Percentiles rank a stretch among this genome's conserved stretches.
Conservation (phyloP, 2,797 vertebrate genomes). For the Enteromius fasciolatus region DNA sequence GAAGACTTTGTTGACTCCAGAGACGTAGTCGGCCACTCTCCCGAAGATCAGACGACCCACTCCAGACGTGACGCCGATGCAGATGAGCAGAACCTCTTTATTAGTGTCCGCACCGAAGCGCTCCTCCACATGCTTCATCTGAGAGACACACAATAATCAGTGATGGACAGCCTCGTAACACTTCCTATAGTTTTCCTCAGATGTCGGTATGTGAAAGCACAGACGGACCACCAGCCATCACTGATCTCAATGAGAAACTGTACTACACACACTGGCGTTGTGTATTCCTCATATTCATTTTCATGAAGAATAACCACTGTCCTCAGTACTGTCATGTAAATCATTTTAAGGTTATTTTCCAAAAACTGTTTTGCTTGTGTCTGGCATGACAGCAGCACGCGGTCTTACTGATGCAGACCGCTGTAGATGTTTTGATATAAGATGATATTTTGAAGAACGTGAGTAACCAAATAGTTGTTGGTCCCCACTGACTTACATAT, state of each 20-base stretch:
- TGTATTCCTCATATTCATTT: neutral
- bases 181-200: neutral
- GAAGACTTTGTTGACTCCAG: constrained; percentile 91
- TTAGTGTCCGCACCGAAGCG: constrained; percentile 75
- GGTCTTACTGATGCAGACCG: neutral
- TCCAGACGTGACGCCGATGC: constrained; percentile 91
- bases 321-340: neutral
- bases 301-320: neutral
- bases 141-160: constrained; percentile 17
- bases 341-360: neutral
- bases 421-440: neutral
- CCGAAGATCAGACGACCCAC: constrained; percentile 91
- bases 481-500: neutral
- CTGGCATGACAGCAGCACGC: neutral
- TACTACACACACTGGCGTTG: neutral
- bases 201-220: neutral
- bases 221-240: neutral
- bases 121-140: constrained; percentile 92
- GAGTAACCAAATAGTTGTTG: neutral
- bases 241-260: neutral
- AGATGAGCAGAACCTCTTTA: constrained; percentile 89
- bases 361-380: neutral
- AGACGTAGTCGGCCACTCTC: constrained; percentile 87
- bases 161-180: neutral
- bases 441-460: neutral